These are phyloP conservation scores for Apis florea DNA, from an alignment of 1,140 invertebrate species.

Conservation along the genomic window DNA sequence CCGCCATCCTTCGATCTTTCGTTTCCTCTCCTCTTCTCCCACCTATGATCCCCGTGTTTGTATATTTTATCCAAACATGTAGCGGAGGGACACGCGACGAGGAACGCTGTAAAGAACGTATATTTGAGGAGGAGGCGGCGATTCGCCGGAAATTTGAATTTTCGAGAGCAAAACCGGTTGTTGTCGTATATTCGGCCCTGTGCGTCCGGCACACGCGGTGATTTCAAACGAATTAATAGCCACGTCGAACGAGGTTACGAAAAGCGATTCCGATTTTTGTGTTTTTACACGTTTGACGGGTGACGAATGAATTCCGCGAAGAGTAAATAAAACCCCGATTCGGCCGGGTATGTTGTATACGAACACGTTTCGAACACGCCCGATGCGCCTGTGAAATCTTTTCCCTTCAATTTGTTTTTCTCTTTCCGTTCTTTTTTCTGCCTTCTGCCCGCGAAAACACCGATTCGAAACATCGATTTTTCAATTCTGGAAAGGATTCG, in stretches of 20 bases:
- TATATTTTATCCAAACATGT: too few species aligned
- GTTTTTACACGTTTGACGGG: conserved; percentile 18
- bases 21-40: background rate
- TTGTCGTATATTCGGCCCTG: background rate
- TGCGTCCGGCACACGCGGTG: background rate
- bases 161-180: background rate
- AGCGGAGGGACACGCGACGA: too few species aligned
- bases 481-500: background rate
- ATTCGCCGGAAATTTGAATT: background rate
- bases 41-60: too few species aligned
- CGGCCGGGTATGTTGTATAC: conserved; percentile 1
- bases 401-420: background rate
- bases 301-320: conserved; percentile 23
- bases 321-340: conserved; percentile 26
- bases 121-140: too few species aligned
- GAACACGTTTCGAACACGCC: background rate
- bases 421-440: too few species aligned
- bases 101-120: too few species aligned
- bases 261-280: conserved; percentile 32
- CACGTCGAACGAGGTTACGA: conserved; percentile 1
- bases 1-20: background rate
- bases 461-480: conserved; percentile 9
- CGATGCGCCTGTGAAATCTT: background rate
- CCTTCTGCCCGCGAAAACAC: background rate
- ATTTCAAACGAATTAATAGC: conserved; percentile 29